These are phyloP conservation scores for Lasiurus borealis DNA, from an alignment of 2,113 vertebrate genomes.

Conservation along the genomic window DNA sequence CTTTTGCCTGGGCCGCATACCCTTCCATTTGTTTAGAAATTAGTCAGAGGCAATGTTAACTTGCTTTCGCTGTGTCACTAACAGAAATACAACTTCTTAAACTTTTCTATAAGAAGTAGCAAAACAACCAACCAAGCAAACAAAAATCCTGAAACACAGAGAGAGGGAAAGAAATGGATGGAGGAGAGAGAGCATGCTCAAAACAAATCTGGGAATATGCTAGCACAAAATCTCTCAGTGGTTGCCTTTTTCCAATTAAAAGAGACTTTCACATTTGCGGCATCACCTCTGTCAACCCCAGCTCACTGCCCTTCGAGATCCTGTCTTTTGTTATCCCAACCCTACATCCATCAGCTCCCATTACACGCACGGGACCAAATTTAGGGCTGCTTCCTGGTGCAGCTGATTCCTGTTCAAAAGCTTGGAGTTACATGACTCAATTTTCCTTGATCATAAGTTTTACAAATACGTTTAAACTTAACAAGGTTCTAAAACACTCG, in stretches of 20 bases:
- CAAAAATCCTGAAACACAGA: neutral
- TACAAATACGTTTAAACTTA: constrained; percentile 29
- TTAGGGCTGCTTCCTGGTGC: neutral
- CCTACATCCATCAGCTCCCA: neutral
- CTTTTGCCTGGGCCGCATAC: neutral
- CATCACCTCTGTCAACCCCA: neutral
- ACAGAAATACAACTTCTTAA: neutral
- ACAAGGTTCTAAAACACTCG: constrained; percentile 52
- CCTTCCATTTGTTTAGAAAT: neutral
- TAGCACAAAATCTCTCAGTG: neutral
- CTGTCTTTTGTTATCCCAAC: neutral
- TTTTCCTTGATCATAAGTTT: neutral
- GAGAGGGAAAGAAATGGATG: neutral
- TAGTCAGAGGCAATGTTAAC: neutral
- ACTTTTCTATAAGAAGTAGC: neutral
- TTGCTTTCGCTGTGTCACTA: neutral
- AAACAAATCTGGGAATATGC: neutral
- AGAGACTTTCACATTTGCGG: neutral
- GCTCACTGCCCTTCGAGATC: neutral
- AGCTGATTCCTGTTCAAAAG: constrained; percentile 16
- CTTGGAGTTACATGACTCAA: neutral
- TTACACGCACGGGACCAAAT: neutral
- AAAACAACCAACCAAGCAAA: neutral
- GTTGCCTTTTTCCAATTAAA: neutral
- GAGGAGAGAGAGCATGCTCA: neutral